Evolutionary conservation across 2,888 invertebrate genomes (phyloP).

Genomic region (Orthonevra nobilis): DNA sequence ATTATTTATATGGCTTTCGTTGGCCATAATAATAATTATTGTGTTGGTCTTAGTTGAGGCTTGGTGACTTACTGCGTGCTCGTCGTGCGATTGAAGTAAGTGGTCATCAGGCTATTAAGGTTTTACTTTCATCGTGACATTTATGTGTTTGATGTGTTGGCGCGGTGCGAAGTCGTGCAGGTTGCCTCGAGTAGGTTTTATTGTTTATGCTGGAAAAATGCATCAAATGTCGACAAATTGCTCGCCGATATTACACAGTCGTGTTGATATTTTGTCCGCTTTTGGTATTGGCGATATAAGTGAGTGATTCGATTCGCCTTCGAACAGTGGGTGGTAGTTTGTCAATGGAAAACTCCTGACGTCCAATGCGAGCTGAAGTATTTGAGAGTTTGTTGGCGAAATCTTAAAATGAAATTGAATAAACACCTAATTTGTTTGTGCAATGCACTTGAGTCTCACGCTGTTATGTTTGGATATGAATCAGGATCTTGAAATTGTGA

Average conservation of each 20-base stretch:
- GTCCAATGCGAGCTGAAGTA: background rate
- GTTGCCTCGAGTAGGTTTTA: slow-evolving; percentile 43
- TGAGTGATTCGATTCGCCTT: slow-evolving; percentile 9
- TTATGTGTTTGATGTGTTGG: slow-evolving; percentile 39
- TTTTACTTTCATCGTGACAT: slow-evolving; percentile 65
- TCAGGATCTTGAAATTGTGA: too few relatives aligned
- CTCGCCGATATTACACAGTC: slow-evolving; percentile 58
- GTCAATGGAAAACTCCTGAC: slow-evolving; percentile 17
- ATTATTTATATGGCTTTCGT: slow-evolving; percentile 70
- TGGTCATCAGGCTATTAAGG: slow-evolving; percentile 54
- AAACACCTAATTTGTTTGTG: too few relatives aligned
- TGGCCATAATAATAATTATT: slow-evolving; percentile 57
- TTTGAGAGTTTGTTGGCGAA: background rate
- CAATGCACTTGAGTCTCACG: too few relatives aligned
- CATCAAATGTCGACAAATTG: slow-evolving; percentile 68
- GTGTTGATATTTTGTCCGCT: slow-evolving; percentile 6
- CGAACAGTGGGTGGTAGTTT: slow-evolving; percentile 45
- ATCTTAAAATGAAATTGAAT: background rate
- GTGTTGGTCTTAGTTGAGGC: background rate
- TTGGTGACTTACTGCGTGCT: slow-evolving; percentile 18
- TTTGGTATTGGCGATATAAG: slow-evolving; percentile 34
- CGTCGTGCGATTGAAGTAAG: slow-evolving; percentile 24
- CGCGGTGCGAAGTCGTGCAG: slow-evolving; percentile 24
- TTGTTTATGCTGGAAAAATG: slow-evolving; percentile 59
- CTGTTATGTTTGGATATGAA: too few relatives aligned